Evolutionary conservation across 2,888 invertebrate genomes (phyloP).

Genomic region (Amblyjoppa proteus): DNA sequence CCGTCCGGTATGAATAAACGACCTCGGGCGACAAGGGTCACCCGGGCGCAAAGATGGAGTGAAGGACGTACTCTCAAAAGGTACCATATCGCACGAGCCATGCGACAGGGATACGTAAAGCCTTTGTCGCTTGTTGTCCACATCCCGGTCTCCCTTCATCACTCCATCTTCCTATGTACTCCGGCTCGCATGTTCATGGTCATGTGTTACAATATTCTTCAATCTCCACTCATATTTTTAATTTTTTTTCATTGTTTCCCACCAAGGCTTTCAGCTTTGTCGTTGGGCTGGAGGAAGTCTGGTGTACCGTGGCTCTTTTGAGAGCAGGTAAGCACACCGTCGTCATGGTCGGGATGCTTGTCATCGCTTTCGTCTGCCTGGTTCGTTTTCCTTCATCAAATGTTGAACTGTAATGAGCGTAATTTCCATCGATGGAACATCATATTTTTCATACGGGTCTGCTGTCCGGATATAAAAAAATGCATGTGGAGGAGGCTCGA

Average conservation of each 20-base stretch:
- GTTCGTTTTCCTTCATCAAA: neutral
- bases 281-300: slow-evolving; percentile 6
- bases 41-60: slow-evolving; percentile 6
- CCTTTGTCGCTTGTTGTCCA: slow-evolving; percentile 59
- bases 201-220: slow-evolving; percentile 45
- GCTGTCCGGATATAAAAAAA: neutral
- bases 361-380: neutral
- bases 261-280: slow-evolving; percentile 34
- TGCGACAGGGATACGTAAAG: slow-evolving; percentile 22
- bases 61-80: slow-evolving; percentile 55
- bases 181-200: slow-evolving; percentile 23
- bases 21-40: slow-evolving; percentile 27
- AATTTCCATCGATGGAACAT: neutral
- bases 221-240: slow-evolving; percentile 25
- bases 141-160: slow-evolving; percentile 13
- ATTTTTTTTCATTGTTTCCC: slow-evolving; percentile 16
- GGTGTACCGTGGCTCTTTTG: neutral
- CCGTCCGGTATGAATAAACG: slow-evolving; percentile 11
- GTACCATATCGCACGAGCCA: slow-evolving; percentile 27
- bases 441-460: neutral
- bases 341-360: neutral
- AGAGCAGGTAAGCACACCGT: neutral
- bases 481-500: neutral
- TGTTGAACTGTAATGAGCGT: neutral
- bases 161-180: neutral